These are phyloP conservation scores for Zaprionus nigranus DNA, from an alignment of 1,140 invertebrate genomes.

Conservation along the genomic window DNA sequence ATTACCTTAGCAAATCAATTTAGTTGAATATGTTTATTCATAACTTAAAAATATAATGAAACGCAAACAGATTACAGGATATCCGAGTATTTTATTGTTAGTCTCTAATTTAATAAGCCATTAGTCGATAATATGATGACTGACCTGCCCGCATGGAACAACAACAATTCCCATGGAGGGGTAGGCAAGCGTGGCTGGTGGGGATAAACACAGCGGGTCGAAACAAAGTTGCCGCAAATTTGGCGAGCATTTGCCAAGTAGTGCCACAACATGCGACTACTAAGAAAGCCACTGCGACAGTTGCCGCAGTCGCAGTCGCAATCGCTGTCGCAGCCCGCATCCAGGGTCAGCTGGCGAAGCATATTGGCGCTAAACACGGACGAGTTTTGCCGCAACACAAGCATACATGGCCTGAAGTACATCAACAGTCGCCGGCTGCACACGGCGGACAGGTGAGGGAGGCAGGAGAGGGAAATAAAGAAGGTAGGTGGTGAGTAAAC, in stretches of 20 bases:
- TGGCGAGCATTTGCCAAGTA: conserved; percentile 9
- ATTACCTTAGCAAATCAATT: too few species aligned
- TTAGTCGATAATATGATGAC: neutral
- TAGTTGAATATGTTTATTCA: too few species aligned
- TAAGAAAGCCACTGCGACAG: conserved; percentile 10
- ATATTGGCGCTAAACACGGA: conserved; percentile 67
- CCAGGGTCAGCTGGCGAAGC: conserved; percentile 43
- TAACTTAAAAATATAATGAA: neutral
- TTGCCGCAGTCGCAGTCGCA: neutral
- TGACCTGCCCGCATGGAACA: neutral
- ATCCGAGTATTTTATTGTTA: neutral
- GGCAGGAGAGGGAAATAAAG: neutral
- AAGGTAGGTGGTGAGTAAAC: conserved; percentile 3
- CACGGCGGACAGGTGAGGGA: conserved; percentile 53
- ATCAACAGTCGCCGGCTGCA: conserved; percentile 61
- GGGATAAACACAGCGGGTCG: conserved; percentile 16
- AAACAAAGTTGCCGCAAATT: conserved; percentile 7
- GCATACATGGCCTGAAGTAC: conserved; percentile 75
- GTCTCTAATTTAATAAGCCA: neutral
- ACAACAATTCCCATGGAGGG: neutral
- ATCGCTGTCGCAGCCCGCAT: conserved; percentile 20
- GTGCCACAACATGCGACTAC: conserved; percentile 23
- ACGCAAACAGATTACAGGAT: neutral
- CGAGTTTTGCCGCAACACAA: conserved; percentile 76
- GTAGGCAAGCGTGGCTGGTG: conserved; percentile 21